Evolutionary conservation across 2,797 vertebrate genomes (phyloP), one percentile per base, ranked within the genome.

Genomic region (Coregonus sp.): DNA sequence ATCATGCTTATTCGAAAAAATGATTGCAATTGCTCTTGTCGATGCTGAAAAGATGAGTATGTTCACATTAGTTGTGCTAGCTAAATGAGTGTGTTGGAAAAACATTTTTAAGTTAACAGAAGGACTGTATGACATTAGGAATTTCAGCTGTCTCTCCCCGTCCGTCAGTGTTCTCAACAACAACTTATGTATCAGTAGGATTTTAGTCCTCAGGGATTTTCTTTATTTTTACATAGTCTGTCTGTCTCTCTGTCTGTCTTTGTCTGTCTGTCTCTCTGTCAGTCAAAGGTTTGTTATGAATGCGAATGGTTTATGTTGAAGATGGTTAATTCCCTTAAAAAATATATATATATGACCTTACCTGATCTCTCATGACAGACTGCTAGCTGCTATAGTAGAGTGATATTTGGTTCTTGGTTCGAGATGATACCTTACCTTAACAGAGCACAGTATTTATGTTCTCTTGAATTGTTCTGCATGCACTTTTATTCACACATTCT

Each of bases 151-250:
- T 61, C 52, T 2, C 25, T 59, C 20, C 37, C 31, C n/a, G 9
- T 59, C 82, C 74, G 74, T 80, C 66, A 74, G 68, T 74, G 1
- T 86, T 83, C 25, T 81, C 81, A 76, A 73, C 37, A 70, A 33
- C 74, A 75, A 52, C 15, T 68, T 9, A 25, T 83, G 73, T 76
- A 73, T 83, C 77, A 78, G 86, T 93, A 91, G 90, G 75, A 86
- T 85, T 90, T 85, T 93, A 92, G 91, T 82, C 92, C 91, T 94
- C 92, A 92, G 92, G 92, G 90, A 93, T 85, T 87, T 85, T 77
- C 63, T 87, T 89, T 72, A 75, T 82, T 87, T 78, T 61, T 37
- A 73, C 73, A 78, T 83, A 29, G 15, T 79, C 72, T 29, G 25
- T 71, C 75, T 77, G 33, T 59, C 37, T 72, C 3, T 71, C 54